These are phyloP conservation scores for Motacilla alba DNA, from an alignment of 2,113 vertebrate species.

Conservation along the genomic window DNA sequence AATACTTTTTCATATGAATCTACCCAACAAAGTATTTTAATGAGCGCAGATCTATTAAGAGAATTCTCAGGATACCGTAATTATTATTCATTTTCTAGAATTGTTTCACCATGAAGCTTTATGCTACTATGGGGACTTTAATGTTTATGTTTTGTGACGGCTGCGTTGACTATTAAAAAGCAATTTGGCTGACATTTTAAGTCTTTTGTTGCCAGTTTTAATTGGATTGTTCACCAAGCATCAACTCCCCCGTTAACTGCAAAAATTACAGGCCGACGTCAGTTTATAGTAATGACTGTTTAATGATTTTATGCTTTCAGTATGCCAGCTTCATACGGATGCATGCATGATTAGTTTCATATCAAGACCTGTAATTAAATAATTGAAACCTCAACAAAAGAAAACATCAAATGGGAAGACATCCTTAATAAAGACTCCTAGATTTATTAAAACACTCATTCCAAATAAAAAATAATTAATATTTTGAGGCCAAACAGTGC, in stretches of 20 bases:
- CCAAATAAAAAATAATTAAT: slow-evolving; percentile 9
- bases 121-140: slow-evolving; percentile 78
- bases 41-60: slow-evolving; percentile 76
- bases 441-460: slow-evolving; percentile 52
- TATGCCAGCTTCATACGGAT: slow-evolving; percentile 69
- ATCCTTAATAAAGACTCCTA: slow-evolving; percentile 56
- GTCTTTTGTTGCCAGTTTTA: slow-evolving; percentile 86
- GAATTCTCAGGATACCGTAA: slow-evolving; percentile 80
- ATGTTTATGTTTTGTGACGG: slow-evolving; percentile 84
- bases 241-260: slow-evolving; percentile 82
- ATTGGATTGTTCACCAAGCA: slow-evolving; percentile 87
- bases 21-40: slow-evolving; percentile 79
- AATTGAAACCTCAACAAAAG: slow-evolving; percentile 71
- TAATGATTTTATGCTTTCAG: slow-evolving; percentile 80
- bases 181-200: slow-evolving; percentile 86
- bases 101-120: slow-evolving; percentile 79
- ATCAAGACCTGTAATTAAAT: slow-evolving; percentile 80
- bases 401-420: slow-evolving; percentile 57
- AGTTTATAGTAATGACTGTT: slow-evolving; percentile 81
- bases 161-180: slow-evolving; percentile 85
- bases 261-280: slow-evolving; percentile 79
- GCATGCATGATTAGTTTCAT: slow-evolving; percentile 78
- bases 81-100: slow-evolving; percentile 86
- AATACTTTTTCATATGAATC: slow-evolving; percentile 72
- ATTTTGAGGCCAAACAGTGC: slow-evolving; percentile 30